Conservation (phyloP, 2,888 invertebrate genomes). For the Diaphora mendica region DNA sequence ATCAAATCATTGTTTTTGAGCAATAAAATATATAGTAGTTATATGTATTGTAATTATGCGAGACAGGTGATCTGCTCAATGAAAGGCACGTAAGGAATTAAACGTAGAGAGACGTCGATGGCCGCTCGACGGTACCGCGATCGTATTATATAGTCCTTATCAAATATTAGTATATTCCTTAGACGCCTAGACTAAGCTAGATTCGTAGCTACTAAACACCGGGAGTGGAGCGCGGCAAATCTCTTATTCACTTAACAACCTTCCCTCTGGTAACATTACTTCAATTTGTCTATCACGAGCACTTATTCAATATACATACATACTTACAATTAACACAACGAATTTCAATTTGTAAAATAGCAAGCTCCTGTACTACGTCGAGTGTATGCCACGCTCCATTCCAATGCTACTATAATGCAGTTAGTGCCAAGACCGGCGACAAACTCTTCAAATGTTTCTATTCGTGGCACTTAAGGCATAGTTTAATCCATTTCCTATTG, state of each 20-base stretch:
- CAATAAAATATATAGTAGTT: slow-evolving; percentile 65
- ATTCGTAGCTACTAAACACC: slow-evolving; percentile 58
- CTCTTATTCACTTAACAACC: background rate
- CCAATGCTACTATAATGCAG: slow-evolving; percentile 54
- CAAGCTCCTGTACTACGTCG: background rate
- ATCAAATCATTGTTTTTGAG: slow-evolving; percentile 62
- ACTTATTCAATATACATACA: background rate
- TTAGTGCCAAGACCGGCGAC: slow-evolving; percentile 51
- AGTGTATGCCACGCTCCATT: slow-evolving; percentile 42
- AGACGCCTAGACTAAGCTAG: slow-evolving; percentile 77
- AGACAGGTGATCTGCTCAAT: slow-evolving; percentile 77
- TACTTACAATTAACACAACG: slow-evolving; percentile 14
- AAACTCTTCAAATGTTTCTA: slow-evolving; percentile 23
- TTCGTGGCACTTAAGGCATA: slow-evolving; percentile 58
- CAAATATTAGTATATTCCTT: slow-evolving; percentile 72
- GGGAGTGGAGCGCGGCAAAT: slow-evolving; percentile 52
- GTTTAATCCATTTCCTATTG: slow-evolving; percentile 76
- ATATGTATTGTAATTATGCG: slow-evolving; percentile 59
- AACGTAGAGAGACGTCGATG: slow-evolving; percentile 68
- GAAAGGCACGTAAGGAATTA: slow-evolving; percentile 83
- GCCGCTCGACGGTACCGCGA: slow-evolving; percentile 47
- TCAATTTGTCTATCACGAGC: background rate
- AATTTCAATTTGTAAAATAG: slow-evolving; percentile 19
- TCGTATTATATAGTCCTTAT: slow-evolving; percentile 63
- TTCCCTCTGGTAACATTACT: background rate